Conservation (phyloP, 2,797 vertebrate species). For the Staurois parvus region DNA sequence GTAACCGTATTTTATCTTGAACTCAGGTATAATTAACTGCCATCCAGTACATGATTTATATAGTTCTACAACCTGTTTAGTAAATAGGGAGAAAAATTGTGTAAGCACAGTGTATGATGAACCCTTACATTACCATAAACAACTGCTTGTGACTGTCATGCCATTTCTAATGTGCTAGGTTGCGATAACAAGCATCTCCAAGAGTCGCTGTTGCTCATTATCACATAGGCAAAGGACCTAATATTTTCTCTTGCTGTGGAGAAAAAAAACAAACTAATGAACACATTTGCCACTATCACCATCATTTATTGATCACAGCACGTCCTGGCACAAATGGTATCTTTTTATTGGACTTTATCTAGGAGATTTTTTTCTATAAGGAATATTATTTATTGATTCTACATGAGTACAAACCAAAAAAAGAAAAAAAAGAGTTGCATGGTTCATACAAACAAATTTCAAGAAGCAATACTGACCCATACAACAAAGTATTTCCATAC, state of each 20-base stretch:
- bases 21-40: too few species aligned
- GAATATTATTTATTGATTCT: too few species aligned
- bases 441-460: too few species aligned
- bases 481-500: too few species aligned
- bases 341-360: too few species aligned
- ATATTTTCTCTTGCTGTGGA: background rate
- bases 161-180: background rate
- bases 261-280: background rate
- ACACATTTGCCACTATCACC: background rate
- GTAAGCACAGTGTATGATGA: background rate
- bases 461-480: too few species aligned
- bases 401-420: too few species aligned
- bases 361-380: too few species aligned
- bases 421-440: too few species aligned
- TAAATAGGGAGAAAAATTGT: background rate
- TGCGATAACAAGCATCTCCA: background rate
- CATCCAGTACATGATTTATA: background rate
- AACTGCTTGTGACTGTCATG: background rate
- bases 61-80: background rate
- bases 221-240: background rate
- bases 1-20: background rate
- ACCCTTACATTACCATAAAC: background rate
- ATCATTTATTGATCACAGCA: too few species aligned
- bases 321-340: too few species aligned
- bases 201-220: background rate